Evolutionary conservation across 2,797 vertebrate species (phyloP).

Genomic region (Menidia menidia): DNA sequence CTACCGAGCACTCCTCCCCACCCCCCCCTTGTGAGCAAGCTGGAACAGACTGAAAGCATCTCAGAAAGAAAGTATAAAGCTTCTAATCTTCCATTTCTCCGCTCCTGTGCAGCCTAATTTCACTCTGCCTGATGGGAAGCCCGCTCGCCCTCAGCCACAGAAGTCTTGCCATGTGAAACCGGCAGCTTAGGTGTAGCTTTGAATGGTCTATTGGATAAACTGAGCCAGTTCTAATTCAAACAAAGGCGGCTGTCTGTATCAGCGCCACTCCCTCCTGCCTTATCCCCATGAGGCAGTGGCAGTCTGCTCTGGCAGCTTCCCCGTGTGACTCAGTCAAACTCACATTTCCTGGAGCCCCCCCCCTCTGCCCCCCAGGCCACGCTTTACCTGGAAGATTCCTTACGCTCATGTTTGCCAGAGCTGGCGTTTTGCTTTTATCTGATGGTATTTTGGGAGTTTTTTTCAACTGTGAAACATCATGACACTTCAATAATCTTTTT

Average conservation of each 20-base stretch:
- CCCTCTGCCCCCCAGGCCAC: neutral
- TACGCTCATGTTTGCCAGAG: slow-evolving; percentile 35
- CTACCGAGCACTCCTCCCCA: no score
- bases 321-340: slow-evolving; percentile 61
- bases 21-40: neutral
- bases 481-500: neutral
- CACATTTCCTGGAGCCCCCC: slow-evolving; percentile 41
- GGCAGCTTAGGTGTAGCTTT: slow-evolving; percentile 47
- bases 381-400: slow-evolving; percentile 30
- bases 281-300: slow-evolving; percentile 48
- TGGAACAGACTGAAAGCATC: slow-evolving; percentile 10
- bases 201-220: slow-evolving; percentile 62
- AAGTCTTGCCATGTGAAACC: slow-evolving; percentile 41
- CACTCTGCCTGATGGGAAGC: slow-evolving; percentile 20
- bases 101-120: slow-evolving; percentile 1
- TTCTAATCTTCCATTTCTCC: slow-evolving; percentile 30
- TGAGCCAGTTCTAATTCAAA: slow-evolving; percentile 72
- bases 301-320: slow-evolving; percentile 51
- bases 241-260: slow-evolving; percentile 69
- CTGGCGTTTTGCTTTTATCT: slow-evolving; percentile 19
- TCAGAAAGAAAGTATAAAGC: slow-evolving; percentile 17
- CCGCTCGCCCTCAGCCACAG: slow-evolving; percentile 13
- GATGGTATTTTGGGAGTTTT: neutral
- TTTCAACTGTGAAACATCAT: slow-evolving; percentile 4
- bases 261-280: slow-evolving; percentile 70